These are phyloP conservation scores for Toxostoma redivivum DNA, from an alignment of 2,113 vertebrate genomes.

Conservation along the genomic window DNA sequence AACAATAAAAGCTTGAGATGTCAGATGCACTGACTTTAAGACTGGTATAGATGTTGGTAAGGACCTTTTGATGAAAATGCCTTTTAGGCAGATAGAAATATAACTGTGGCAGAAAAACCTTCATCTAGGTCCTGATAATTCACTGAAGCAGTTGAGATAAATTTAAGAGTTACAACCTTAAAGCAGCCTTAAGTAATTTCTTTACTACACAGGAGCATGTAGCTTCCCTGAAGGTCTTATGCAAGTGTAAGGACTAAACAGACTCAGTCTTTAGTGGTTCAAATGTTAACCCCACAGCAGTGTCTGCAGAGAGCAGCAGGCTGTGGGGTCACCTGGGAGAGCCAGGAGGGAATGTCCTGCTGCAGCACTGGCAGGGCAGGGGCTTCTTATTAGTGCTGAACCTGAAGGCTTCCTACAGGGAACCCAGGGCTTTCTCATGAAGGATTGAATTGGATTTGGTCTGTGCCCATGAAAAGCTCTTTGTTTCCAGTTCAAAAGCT, in stretches of 20 bases:
- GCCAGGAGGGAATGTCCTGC: constrained; percentile 58
- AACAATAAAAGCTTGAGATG: no score
- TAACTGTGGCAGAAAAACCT: not conserved
- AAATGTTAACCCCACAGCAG: not conserved
- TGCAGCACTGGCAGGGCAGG: constrained; percentile 23
- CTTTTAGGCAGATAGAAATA: not conserved
- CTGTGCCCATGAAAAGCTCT: constrained; percentile 69
- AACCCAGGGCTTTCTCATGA: constrained; percentile 76
- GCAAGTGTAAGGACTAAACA: not conserved
- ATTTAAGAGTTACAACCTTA: not conserved
- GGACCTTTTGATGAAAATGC: not conserved
- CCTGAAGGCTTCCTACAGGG: constrained; percentile 68
- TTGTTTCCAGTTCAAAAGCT: constrained; percentile 74
- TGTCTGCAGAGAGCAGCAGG: constrained; percentile 26
- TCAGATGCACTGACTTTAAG: not conserved
- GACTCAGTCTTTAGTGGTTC: not conserved
- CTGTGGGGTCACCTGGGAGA: constrained; percentile 60
- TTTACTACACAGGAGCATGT: not conserved
- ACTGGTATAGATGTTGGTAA: not conserved
- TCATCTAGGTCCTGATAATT: not conserved
- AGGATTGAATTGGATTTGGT: constrained; percentile 73
- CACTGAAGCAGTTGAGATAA: not conserved
- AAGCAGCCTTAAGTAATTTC: not conserved
- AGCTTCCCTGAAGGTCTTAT: not conserved
- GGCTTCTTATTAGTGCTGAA: constrained; percentile 68